Evolutionary conservation across 2,888 invertebrate genomes (phyloP), one percentile per base, ranked within the genome.

Genomic region (Barypeithes pellucidus): DNA sequence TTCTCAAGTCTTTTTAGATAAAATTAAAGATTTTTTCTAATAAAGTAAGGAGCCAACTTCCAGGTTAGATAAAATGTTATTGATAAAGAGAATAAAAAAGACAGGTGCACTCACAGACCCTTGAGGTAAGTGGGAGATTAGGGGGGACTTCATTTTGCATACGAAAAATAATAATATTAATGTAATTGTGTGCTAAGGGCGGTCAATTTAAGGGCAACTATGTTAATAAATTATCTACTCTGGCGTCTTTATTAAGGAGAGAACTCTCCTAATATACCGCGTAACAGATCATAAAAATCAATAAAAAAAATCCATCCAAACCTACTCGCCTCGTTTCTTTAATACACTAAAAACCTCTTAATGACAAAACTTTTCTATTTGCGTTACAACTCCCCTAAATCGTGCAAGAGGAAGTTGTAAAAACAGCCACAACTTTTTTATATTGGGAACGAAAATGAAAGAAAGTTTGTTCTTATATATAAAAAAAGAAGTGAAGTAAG

Each of bases 321-420:
- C 52, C 29, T 29, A 22, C 20, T 52, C 9, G 52, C 52, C 52
- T 29, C 29, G 12, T 52, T 52, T 52, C 52, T 52, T 52, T 29
- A 50, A 66, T 66, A 66, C 65, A 66, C 52, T 36, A 66, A 66
- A 66, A 66, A 52, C 65, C 52, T 66, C 50, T 66, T 66, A 66
- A 66, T 54, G 65, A 66, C 39, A 16, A 66, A 66, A 66, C 36
- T 66, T 66, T 66, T 22, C 54, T 63, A 63, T 63, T 52, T 66
- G 33, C 36, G 54, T 22, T 29, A 50, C 63, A 29, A 66, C 65
- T 66, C 36, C 22, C 45, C 18, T 9, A 33, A 47, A 52, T 14
- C 63, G 47, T 45, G 63, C 39, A 63, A 63, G 45, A 50, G 52
- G 63, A 63, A 63, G 63, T 63, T 63, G 29, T 63, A 47, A 63